A percentile compares a stretch with the other conserved stretches of the same genome.
Conservation (phyloP, 2,888 invertebrate genomes). For the Syrista parreyssii region DNA sequence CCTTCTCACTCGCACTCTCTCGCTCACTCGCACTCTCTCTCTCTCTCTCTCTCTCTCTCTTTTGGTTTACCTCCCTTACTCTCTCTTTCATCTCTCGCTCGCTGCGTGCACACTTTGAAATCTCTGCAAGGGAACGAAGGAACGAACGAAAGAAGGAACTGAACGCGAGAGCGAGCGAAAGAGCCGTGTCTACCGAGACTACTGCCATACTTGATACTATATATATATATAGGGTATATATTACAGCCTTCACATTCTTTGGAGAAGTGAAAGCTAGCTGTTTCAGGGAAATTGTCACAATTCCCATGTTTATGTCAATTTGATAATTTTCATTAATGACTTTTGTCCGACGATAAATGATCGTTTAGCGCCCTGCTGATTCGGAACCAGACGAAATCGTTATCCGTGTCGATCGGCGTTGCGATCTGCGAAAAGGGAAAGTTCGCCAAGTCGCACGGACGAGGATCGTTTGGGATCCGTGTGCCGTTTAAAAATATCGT, state of each 20-base stretch:
- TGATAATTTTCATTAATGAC: background rate
- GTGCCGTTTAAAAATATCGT: background rate
- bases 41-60: background rate
- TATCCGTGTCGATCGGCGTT: background rate
- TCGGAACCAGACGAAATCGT: constrained; percentile 18
- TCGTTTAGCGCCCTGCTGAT: constrained; percentile 1
- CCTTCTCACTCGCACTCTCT: background rate
- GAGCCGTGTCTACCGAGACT: background rate
- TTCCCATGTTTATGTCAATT: background rate
- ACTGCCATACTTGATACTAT: background rate
- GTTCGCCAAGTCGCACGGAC: constrained; percentile 12
- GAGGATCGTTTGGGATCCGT: background rate
- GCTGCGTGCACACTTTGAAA: constrained; percentile 12
- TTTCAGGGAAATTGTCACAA: constrained; percentile 25
- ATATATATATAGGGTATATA: background rate
- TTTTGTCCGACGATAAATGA: background rate
- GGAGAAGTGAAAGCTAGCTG: constrained; percentile 34
- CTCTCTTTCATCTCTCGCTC: constrained; percentile 6
- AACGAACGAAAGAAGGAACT: background rate
- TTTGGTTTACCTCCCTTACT: background rate
- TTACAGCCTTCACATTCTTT: constrained; percentile 20
- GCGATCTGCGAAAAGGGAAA: constrained; percentile 36
- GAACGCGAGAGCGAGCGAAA: background rate
- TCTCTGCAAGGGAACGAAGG: background rate
- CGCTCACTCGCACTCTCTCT: constrained; percentile 14